These are phyloP conservation scores for Ammospiza nelsoni DNA, from an alignment of 2,113 vertebrate genomes.

Conservation along the genomic window DNA sequence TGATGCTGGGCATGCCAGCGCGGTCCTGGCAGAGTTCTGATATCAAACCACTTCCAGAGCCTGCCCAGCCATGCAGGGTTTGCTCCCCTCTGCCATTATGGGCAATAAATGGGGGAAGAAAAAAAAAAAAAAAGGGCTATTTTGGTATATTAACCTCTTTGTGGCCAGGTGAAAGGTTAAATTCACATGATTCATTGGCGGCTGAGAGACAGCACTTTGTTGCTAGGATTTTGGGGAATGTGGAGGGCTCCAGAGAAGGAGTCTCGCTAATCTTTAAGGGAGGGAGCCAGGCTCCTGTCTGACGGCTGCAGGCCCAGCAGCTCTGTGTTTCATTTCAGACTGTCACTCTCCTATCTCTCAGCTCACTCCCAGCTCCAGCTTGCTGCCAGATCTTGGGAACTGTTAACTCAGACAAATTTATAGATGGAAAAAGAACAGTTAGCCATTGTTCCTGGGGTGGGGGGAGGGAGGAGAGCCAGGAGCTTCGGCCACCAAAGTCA, in stretches of 20 bases:
- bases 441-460: constrained; percentile 55
- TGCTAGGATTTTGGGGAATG: constrained; percentile 84
- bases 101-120: background rate
- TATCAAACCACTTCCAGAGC: background rate
- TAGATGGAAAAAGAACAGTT: constrained; percentile 66
- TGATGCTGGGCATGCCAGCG: background rate
- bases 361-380: constrained; percentile 67
- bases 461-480: background rate
- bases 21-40: background rate
- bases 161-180: constrained; percentile 74
- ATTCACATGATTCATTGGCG: constrained; percentile 69
- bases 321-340: constrained; percentile 89
- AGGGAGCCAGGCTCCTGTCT: constrained; percentile 87
- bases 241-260: constrained; percentile 77
- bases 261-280: constrained; percentile 85
- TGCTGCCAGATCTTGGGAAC: constrained; percentile 71
- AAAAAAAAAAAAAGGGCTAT: background rate
- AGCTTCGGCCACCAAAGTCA: constrained; percentile 26
- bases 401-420: constrained; percentile 71
- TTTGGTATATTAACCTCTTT: constrained; percentile 58
- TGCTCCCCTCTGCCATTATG: background rate
- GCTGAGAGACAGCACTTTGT: constrained; percentile 76
- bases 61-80: background rate
- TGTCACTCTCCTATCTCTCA: constrained; percentile 85
- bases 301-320: constrained; percentile 85